Evolutionary conservation across 2,888 invertebrate genomes (phyloP).

Genomic region (Chalcosyrphus nemorum): DNA sequence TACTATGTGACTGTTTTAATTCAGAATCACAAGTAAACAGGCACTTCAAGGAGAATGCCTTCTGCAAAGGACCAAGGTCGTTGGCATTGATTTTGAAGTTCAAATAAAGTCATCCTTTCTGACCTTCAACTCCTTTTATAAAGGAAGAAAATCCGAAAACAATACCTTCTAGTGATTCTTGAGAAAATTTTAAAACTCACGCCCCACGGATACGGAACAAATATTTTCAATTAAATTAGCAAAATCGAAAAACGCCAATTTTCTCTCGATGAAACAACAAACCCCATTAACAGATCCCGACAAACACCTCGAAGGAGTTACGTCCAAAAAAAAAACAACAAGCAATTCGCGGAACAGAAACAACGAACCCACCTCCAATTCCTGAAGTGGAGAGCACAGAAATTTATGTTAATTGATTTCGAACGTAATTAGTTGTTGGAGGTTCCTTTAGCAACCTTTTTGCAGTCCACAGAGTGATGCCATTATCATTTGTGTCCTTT

Average conservation of each 20-base stretch:
- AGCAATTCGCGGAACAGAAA: neutral
- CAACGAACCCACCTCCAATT: neutral
- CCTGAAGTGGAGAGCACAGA: neutral
- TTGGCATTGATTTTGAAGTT: neutral
- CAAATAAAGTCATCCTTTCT: neutral
- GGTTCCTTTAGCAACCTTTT: slow-evolving; percentile 31
- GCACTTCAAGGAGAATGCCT: neutral
- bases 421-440: slow-evolving; percentile 46
- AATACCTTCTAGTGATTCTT: neutral
- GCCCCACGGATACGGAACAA: slow-evolving; percentile 8
- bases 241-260: slow-evolving; percentile 28
- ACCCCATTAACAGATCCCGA: slow-evolving; percentile 23
- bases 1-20: too few species aligned
- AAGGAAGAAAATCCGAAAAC: neutral
- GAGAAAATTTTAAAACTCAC: neutral
- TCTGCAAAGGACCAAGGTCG: neutral
- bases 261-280: slow-evolving; percentile 18
- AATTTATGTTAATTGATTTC: slow-evolving; percentile 62
- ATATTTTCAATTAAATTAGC: slow-evolving; percentile 37
- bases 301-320: neutral
- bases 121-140: neutral
- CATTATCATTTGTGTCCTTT: slow-evolving; percentile 52
- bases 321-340: too few species aligned
- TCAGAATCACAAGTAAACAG: too few species aligned
- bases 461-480: slow-evolving; percentile 37